Evolutionary conservation across 1,140 invertebrate species (phyloP).

Genomic region (Campodea augens): DNA sequence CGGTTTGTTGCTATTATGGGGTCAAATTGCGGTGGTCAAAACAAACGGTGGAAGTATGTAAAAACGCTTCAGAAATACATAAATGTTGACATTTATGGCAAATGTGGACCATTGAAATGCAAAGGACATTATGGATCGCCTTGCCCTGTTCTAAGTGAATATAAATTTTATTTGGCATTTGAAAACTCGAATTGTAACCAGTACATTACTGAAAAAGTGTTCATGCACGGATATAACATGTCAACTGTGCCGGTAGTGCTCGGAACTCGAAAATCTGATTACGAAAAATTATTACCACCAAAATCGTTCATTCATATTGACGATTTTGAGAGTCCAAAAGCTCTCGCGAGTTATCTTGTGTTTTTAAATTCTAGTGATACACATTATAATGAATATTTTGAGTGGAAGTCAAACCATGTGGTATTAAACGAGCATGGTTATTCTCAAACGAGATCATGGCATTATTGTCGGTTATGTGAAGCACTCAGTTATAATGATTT

Average conservation of each 20-base stretch:
- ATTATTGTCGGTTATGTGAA: too few relatives aligned
- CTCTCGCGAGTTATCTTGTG: too few relatives aligned
- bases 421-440: too few relatives aligned
- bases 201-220: slow-evolving; percentile 51
- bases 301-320: too few relatives aligned
- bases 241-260: slow-evolving; percentile 47
- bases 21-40: slow-evolving; percentile 19
- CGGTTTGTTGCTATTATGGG: slow-evolving; percentile 18
- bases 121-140: neutral
- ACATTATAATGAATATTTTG: too few relatives aligned
- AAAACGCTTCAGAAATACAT: slow-evolving; percentile 24
- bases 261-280: slow-evolving; percentile 32
- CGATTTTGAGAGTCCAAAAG: too few relatives aligned
- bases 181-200: slow-evolving; percentile 52
- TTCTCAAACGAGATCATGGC: too few relatives aligned
- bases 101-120: slow-evolving; percentile 19
- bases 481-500: too few relatives aligned
- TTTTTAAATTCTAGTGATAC: too few relatives aligned
- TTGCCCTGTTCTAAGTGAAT: slow-evolving; percentile 32
- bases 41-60: slow-evolving; percentile 19
- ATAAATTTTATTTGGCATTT: slow-evolving; percentile 55
- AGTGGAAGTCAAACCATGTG: too few relatives aligned
- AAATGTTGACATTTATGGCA: slow-evolving; percentile 28
- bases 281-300: slow-evolving; percentile 34
- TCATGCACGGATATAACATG: slow-evolving; percentile 38